Percentiles rank a stretch among this genome's conserved stretches.
phyloP scores from a whole-genome alignment of 1,140 invertebrate species.

The Vollenhovia emeryi region DNA sequence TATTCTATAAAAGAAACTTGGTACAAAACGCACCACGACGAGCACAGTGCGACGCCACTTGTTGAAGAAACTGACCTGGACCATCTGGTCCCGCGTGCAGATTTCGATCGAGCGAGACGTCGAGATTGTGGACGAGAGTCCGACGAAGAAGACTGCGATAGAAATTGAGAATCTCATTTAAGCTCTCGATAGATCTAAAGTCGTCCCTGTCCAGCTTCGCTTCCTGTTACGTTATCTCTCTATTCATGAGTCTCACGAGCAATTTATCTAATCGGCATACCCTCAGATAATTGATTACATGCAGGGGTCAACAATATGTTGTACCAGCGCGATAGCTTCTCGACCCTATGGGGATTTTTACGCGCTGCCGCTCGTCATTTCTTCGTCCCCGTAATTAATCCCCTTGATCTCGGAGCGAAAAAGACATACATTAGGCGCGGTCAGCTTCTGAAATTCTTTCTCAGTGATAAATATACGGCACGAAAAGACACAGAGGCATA shows the following conservation, averaged over 20 bases:
- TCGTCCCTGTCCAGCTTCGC: neutral
- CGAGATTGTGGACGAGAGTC: neutral
- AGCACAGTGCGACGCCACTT: neutral
- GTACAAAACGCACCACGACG: too few species aligned
- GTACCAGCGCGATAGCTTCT: conserved; percentile 17
- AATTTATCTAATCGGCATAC: conserved; percentile 32
- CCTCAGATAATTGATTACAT: conserved; percentile 18
- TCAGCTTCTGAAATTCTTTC: neutral
- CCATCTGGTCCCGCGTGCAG: too few species aligned
- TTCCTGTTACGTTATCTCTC: conserved; percentile 8
- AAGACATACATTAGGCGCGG: neutral
- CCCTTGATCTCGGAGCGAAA: neutral
- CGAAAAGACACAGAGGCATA: neutral
- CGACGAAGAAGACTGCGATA: neutral
- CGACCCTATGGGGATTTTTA: conserved; percentile 1
- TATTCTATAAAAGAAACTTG: too few species aligned
- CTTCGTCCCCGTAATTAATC: conserved; percentile 1
- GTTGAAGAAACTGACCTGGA: neutral
- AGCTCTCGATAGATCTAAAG: neutral
- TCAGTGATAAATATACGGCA: neutral
- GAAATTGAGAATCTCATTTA: neutral
- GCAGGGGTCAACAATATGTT: neutral
- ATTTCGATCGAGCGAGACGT: neutral
- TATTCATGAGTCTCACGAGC: conserved; percentile 19
- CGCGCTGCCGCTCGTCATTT: neutral